These are phyloP conservation scores for Physeter macrocephalus DNA, from an alignment of 2,113 vertebrate genomes.

Conservation along the genomic window DNA sequence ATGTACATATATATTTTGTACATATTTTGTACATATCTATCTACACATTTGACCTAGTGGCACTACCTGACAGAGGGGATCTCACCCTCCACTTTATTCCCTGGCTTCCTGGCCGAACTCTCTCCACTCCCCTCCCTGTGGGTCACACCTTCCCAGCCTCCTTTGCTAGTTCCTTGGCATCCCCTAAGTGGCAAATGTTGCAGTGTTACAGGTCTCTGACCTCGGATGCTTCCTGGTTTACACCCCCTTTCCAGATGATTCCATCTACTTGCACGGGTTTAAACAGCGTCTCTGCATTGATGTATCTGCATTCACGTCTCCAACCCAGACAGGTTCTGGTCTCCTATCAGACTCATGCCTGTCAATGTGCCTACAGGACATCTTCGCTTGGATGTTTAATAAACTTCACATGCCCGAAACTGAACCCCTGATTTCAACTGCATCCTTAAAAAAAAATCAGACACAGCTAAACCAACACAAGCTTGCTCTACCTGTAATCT, in stretches of 20 bases:
- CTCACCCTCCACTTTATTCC: too few relatives aligned
- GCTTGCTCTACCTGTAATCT: fast-evolving
- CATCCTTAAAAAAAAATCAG: not conserved
- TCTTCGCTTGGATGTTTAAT: not conserved
- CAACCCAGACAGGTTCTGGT: not conserved
- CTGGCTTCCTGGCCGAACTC: not conserved
- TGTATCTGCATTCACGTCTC: fast-evolving
- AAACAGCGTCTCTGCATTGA: not conserved
- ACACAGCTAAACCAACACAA: not conserved
- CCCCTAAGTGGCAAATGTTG: not conserved
- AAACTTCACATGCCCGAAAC: not conserved
- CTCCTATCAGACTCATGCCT: not conserved
- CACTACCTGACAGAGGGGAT: not conserved
- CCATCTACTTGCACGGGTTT: not conserved
- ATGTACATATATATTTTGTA: too few relatives aligned
- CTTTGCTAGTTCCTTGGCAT: not conserved
- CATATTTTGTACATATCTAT: not conserved
- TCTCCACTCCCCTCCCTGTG: not conserved
- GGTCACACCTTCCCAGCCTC: not conserved
- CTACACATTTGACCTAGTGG: not conserved
- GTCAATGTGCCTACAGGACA: not conserved
- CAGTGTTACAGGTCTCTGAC: not conserved
- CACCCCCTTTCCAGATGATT: not conserved
- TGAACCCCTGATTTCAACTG: not conserved
- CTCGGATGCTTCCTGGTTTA: not conserved